Conservation (phyloP, 2,888 invertebrate genomes). For the Athalia circularis region DNA sequence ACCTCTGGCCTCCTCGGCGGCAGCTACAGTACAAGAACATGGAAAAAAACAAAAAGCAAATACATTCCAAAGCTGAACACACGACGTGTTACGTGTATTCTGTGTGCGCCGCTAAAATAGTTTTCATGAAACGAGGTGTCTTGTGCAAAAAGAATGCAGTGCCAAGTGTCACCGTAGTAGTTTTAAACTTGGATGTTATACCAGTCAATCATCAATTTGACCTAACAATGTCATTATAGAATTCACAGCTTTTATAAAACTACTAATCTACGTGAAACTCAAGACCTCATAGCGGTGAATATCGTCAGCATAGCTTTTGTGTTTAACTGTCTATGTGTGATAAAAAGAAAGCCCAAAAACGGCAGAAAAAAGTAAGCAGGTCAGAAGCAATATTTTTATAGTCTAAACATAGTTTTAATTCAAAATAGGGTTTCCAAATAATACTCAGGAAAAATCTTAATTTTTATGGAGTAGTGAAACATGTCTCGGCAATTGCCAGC, state of each 20-base stretch:
- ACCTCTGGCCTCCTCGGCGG: conserved; percentile 94
- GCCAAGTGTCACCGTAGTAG: conserved; percentile 23
- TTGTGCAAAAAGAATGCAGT: conserved; percentile 32
- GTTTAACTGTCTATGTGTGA: neutral
- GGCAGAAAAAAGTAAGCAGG: neutral
- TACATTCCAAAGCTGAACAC: conserved; percentile 67
- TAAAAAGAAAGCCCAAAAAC: neutral
- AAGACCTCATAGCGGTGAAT: neutral
- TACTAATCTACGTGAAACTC: neutral
- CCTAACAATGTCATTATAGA: neutral
- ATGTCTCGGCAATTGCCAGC: neutral
- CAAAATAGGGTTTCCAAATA: neutral
- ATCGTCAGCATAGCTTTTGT: too few relatives aligned
- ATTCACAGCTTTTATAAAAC: neutral
- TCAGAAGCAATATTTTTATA: conserved; percentile 15
- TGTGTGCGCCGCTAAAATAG: conserved; percentile 21
- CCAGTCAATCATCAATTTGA: neutral
- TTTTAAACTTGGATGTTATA: conserved; percentile 8
- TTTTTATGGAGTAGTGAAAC: neutral
- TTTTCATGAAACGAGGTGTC: conserved; percentile 37
- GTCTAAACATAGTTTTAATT: neutral
- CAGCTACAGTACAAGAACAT: conserved; percentile 81
- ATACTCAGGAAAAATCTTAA: neutral
- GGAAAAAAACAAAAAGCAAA: conserved; percentile 77
- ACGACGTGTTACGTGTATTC: conserved; percentile 49